phyloP scores from a whole-genome alignment of 2,113 vertebrate species.

The Cichladusa arquata region DNA sequence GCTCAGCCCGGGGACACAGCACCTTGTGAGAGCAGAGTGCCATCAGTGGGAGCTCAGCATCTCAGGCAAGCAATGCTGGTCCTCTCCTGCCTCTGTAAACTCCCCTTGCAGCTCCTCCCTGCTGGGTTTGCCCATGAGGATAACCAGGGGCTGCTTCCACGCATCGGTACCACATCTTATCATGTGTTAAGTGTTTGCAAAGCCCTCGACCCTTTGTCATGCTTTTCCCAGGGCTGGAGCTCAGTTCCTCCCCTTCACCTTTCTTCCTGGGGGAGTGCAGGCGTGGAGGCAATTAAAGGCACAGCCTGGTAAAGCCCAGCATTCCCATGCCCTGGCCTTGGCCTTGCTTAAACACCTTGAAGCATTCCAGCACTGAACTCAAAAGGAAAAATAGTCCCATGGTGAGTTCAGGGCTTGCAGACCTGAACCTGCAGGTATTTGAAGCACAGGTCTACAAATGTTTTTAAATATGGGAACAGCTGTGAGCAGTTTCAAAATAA shows the following conservation, averaged over 20 bases:
- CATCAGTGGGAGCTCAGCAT: background rate
- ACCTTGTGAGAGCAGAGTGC: background rate
- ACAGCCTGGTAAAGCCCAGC: background rate
- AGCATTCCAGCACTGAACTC: slow-evolving; percentile 5
- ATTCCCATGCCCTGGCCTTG: slow-evolving; percentile 62
- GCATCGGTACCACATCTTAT: background rate
- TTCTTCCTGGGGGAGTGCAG: slow-evolving; percentile 1
- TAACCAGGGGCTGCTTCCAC: background rate
- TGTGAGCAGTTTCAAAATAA: background rate
- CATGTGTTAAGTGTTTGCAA: background rate
- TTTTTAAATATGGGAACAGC: background rate
- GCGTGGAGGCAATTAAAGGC: background rate
- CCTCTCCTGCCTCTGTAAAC: background rate
- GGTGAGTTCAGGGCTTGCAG: background rate
- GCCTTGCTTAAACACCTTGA: slow-evolving; percentile 49
- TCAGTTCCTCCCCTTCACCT: background rate
- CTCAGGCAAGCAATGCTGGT: background rate
- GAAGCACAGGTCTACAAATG: background rate
- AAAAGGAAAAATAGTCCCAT: background rate
- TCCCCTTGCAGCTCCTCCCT: background rate
- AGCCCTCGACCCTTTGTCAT: background rate
- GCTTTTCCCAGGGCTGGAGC: slow-evolving; percentile 21
- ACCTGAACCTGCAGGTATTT: slow-evolving; percentile 1
- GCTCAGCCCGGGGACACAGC: background rate
- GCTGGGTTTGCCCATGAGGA: background rate